Conservation (phyloP, 2,888 invertebrate species). For the Zele albiditarsus region DNA sequence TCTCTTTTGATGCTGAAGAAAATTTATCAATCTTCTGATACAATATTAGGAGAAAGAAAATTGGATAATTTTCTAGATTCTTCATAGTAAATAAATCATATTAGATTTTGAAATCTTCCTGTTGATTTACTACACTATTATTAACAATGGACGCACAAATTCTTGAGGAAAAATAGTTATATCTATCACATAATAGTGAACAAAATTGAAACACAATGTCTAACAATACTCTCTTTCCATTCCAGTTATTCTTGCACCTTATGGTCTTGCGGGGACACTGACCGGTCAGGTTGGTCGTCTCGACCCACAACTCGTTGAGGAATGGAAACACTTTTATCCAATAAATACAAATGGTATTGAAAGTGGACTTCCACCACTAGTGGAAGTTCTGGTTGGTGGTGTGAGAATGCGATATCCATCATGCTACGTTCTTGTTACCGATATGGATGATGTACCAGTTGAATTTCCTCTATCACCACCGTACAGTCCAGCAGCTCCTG, state of each 20-base stretch:
- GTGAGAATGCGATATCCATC: slow-evolving; percentile 97
- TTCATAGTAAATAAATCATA: too few species aligned
- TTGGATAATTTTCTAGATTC: neutral
- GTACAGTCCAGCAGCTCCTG: slow-evolving; percentile 67
- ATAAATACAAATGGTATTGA: slow-evolving; percentile 77
- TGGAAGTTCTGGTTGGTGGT: slow-evolving; percentile 86
- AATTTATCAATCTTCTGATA: too few species aligned
- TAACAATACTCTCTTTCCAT: slow-evolving; percentile 49
- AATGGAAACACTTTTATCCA: slow-evolving; percentile 97
- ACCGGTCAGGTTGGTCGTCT: slow-evolving; percentile 88
- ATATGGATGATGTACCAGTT: slow-evolving; percentile 82
- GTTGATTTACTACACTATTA: too few species aligned
- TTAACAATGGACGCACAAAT: too few species aligned
- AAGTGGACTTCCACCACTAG: slow-evolving; percentile 74
- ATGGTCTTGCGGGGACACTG: slow-evolving; percentile 92
- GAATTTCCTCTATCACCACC: slow-evolving; percentile 68
- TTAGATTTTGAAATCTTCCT: too few species aligned
- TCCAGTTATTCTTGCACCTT: slow-evolving; percentile 95
- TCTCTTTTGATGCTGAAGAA: too few species aligned
- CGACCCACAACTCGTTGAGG: slow-evolving; percentile 83
- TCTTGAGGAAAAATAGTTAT: too few species aligned
- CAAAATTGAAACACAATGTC: neutral
- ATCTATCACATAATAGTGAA: neutral
- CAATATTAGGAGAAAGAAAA: too few species aligned
- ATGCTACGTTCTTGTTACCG: slow-evolving; percentile 93